phyloP scores from a whole-genome alignment of 2,888 invertebrate genomes.

The Anodontia alba region DNA sequence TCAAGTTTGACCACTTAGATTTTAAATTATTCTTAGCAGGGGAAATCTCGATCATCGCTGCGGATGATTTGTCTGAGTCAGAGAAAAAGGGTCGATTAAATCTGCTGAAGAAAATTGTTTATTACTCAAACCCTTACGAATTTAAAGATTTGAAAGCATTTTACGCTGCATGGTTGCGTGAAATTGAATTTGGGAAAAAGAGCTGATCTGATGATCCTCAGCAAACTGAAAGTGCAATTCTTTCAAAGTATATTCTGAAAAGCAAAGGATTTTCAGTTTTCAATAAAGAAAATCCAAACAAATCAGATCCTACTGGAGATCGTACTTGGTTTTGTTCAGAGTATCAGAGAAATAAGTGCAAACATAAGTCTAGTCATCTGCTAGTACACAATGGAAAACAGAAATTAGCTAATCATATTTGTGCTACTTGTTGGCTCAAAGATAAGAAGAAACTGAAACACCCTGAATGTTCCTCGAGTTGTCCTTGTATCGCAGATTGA shows the following conservation, averaged over 20 bases:
- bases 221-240: background rate
- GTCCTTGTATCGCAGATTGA: constrained; percentile 3
- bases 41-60: background rate
- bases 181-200: constrained; percentile 7
- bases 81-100: constrained; percentile 1
- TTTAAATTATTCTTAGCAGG: background rate
- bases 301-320: background rate
- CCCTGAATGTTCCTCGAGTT: constrained; percentile 1
- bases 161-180: constrained; percentile 13
- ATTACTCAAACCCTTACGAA: background rate
- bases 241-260: background rate
- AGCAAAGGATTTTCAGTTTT: background rate
- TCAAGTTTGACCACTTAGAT: background rate
- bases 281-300: background rate
- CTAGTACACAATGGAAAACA: background rate
- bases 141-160: constrained; percentile 1
- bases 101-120: background rate
- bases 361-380: background rate
- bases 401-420: background rate
- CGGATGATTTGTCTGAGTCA: background rate
- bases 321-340: constrained; percentile 10
- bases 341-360: background rate
- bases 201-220: constrained; percentile 4
- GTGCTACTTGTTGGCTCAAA: constrained; percentile 9
- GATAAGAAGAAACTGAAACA: constrained; percentile 9